Conservation (phyloP, 2,888 invertebrate genomes). For the Lathronympha strigana region DNA sequence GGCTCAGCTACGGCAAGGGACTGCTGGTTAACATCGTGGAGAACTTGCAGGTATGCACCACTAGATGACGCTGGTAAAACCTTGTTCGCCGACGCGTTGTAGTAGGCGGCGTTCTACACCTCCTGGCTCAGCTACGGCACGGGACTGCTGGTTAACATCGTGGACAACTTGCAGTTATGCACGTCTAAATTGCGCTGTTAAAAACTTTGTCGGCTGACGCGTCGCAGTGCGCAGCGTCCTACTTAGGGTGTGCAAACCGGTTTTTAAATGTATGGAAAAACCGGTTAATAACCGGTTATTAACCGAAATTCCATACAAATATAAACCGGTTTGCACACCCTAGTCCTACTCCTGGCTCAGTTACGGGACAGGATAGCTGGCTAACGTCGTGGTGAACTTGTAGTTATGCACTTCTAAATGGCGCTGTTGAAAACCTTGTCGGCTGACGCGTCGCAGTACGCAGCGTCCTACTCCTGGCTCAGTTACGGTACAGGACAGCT, state of each 20-base stretch:
- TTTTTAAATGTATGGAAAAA: background rate
- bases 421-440: too few species aligned
- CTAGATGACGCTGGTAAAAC: constrained; percentile 93
- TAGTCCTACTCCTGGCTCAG: constrained; percentile 96
- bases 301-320: too few species aligned
- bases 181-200: constrained; percentile 90
- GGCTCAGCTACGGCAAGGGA: constrained; percentile 97
- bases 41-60: constrained; percentile 92
- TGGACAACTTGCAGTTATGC: constrained; percentile 95
- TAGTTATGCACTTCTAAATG: constrained; percentile 90
- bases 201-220: constrained; percentile 85
- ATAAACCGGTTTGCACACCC: too few species aligned
- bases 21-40: constrained; percentile 97
- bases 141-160: constrained; percentile 95
- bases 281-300: too few species aligned
- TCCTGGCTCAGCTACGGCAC: constrained; percentile 97
- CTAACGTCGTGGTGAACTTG: constrained; percentile 98
- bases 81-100: constrained; percentile 83
- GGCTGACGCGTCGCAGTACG: too few species aligned
- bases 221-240: constrained; percentile 93
- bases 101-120: constrained; percentile 94
- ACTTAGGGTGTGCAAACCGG: constrained; percentile 85
- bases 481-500: too few species aligned
- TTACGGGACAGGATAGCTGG: constrained; percentile 96
- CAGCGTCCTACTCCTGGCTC: too few species aligned